These are phyloP conservation scores for Temnothorax rugatulus DNA, from an alignment of 2,888 invertebrate species.

Conservation along the genomic window DNA sequence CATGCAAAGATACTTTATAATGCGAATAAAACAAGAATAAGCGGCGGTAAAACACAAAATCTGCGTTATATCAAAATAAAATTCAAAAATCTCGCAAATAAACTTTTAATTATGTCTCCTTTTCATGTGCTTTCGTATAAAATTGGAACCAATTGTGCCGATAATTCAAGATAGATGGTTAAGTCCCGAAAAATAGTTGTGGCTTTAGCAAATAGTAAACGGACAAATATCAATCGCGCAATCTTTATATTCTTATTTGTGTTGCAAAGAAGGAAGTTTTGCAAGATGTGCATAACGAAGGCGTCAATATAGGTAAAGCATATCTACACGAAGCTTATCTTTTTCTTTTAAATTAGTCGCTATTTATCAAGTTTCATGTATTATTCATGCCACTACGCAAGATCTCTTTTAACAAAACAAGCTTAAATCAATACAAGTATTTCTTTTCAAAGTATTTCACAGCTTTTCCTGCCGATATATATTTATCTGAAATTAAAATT, in stretches of 20 bases:
- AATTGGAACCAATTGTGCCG: conserved; percentile 36
- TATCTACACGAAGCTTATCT: neutral
- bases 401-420: neutral
- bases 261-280: neutral
- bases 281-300: too few relatives aligned
- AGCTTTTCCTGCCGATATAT: neutral
- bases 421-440: neutral
- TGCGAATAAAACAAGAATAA: neutral
- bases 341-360: neutral
- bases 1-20: neutral
- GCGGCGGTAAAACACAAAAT: conserved; percentile 21
- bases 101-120: conserved; percentile 2
- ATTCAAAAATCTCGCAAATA: conserved; percentile 26
- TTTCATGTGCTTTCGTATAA: neutral
- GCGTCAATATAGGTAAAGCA: neutral
- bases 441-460: neutral
- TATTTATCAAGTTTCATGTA: neutral
- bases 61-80: conserved; percentile 13
- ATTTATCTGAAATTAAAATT: neutral
- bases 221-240: neutral
- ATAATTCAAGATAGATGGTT: conserved; percentile 17
- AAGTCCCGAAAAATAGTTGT: neutral
- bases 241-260: neutral
- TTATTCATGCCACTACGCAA: neutral
- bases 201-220: neutral